These are phyloP conservation scores for Protobothrops flavoviridis DNA, from an alignment of 2,113 vertebrate species.

Conservation along the genomic window DNA sequence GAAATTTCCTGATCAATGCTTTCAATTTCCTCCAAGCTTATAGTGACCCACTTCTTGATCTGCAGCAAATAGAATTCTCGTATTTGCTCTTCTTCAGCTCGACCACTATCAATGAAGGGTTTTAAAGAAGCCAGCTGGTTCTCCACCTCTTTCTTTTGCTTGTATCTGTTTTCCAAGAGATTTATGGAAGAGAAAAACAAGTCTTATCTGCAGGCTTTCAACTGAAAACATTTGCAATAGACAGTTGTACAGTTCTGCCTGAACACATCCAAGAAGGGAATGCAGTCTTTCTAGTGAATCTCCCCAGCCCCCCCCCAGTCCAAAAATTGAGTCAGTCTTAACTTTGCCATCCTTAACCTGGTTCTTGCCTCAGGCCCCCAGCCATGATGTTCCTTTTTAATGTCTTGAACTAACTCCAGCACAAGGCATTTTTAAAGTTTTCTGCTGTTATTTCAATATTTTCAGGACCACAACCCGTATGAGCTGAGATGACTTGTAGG, in stretches of 20 bases:
- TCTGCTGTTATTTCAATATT: neutral
- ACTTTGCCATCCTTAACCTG: neutral
- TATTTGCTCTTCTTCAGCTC: constrained; percentile 82
- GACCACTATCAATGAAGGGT: constrained; percentile 74
- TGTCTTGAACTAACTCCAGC: neutral
- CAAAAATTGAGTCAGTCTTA: neutral
- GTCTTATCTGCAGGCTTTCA: neutral
- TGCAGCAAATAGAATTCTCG: constrained; percentile 85
- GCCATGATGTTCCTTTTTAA: neutral
- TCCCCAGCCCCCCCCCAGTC: neutral
- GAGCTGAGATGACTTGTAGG: neutral
- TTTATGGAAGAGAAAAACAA: neutral
- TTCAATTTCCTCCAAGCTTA: constrained; percentile 87
- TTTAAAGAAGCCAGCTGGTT: constrained; percentile 76
- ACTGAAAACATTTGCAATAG: neutral
- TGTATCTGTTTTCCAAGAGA: constrained; percentile 73
- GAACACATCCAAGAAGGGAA: neutral
- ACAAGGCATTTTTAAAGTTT: neutral
- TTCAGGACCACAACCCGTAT: neutral
- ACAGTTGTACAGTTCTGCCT: neutral
- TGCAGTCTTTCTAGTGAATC: neutral
- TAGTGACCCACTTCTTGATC: constrained; percentile 79
- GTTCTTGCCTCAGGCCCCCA: neutral
- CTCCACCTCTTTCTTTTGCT: constrained; percentile 88
- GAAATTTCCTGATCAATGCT: constrained; percentile 89